Evolutionary conservation across 2,113 vertebrate species (phyloP), one percentile per base, ranked within the genome.

Genomic region (Okapia johnstoni): DNA sequence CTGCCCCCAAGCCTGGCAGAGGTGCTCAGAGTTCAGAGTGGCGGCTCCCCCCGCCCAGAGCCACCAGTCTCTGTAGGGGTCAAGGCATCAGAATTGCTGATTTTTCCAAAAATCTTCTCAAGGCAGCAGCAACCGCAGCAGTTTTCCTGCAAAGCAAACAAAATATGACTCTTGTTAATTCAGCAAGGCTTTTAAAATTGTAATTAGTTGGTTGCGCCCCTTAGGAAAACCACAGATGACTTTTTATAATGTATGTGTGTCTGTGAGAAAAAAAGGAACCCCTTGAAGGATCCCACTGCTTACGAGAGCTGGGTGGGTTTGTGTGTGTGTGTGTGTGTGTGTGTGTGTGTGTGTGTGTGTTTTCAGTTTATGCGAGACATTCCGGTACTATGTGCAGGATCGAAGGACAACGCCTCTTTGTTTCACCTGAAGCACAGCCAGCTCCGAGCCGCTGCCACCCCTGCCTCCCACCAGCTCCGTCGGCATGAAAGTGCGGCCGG

Each of bases 81-180:
- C 97, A 98, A 98, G 98, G 97, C 98, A 98, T 97, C 98, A 98
- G 98, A 98, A 98, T 97, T 98, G 98, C 98, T 99, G 98, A 98
- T 98, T 98, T 98, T 98, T 98, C 98, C 97, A 98, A 98, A 98
- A 98, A 95, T 94, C 60, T 96, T 97, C 97, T 98, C 97, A 97
- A 98, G 98, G 98, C 98, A 98, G 98, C 98, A 98, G 98, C 98
- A 98, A 99, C 98, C 98, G 88, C 98, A 99, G 99, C 98, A 98
- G 98, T 98, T 99, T 99, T 98, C 98, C 99, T 99, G 98, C 93
- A 99, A 99, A 99, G 98, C 86, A 99, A 99, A 99, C 97, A 98
- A 97, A 99, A 98, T 96, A 98, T 96, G 92, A 98, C 98, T 98
- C 97, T 97, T 98, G 97, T 99, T 98, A 98, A 98, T 99, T 98